phyloP scores from a whole-genome alignment of 2,113 vertebrate genomes.

The Lathamus discolor region DNA sequence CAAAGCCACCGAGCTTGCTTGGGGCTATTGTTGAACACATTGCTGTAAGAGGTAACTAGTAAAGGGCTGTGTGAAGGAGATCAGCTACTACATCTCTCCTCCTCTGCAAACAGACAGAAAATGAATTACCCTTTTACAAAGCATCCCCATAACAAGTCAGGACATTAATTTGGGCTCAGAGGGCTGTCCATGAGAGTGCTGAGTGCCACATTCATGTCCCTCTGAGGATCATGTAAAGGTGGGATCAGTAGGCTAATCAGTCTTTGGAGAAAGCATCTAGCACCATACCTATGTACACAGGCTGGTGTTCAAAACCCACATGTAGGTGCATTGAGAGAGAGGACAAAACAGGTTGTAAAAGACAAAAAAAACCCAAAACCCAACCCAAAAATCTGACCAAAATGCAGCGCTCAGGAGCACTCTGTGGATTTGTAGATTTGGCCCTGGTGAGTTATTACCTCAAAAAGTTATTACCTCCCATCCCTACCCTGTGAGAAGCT shows the following conservation, averaged over 20 bases:
- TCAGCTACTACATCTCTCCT: not conserved
- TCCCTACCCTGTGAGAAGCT: not conserved
- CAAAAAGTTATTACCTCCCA: not conserved
- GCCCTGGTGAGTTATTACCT: not conserved
- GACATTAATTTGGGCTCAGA: not conserved
- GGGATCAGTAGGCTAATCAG: not conserved
- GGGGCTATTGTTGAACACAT: not conserved
- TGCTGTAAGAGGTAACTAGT: not conserved
- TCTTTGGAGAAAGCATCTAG: not conserved
- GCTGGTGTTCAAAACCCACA: not conserved
- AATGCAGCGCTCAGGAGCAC: not conserved
- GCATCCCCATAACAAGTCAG: not conserved
- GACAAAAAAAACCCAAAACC: fast-evolving
- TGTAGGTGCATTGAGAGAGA: not conserved
- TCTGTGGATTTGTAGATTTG: not conserved
- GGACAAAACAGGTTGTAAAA: not conserved
- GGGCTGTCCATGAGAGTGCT: not conserved
- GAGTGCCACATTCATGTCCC: not conserved
- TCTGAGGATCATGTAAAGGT: not conserved
- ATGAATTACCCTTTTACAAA: not conserved
- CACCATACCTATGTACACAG: not conserved
- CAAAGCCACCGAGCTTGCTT: not conserved
- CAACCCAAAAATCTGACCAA: not conserved
- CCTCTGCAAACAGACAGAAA: not conserved
- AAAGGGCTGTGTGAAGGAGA: not conserved